Conservation (phyloP, 2,113 vertebrate species). For the Tricholaema leucomelas region DNA sequence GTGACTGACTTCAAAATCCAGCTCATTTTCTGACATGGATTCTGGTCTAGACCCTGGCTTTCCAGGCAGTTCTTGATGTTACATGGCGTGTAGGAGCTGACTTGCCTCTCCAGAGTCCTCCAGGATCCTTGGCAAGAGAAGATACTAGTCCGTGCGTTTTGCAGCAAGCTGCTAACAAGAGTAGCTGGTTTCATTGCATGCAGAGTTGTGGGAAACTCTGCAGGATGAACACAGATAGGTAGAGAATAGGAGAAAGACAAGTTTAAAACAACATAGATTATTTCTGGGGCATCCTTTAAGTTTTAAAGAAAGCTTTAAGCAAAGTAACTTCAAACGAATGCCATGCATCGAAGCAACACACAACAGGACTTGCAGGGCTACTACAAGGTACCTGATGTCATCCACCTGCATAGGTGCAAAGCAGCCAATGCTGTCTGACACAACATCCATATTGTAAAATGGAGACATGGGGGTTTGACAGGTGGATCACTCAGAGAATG, state of each 20-base stretch:
- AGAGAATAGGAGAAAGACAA: not conserved
- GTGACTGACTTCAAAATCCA: not conserved
- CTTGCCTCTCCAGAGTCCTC: not conserved
- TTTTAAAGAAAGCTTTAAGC: not conserved
- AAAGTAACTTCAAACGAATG: not conserved
- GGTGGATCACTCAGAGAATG: not conserved
- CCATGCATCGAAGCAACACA: not conserved
- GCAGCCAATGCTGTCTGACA: not conserved
- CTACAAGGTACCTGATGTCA: fast-evolving
- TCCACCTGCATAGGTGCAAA: not conserved
- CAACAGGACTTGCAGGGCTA: not conserved
- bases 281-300: not conserved
- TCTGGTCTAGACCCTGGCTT: not conserved
- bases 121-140: not conserved
- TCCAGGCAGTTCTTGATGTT: not conserved
- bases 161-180: not conserved
- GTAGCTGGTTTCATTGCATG: not conserved
- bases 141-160: not conserved
- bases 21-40: not conserved
- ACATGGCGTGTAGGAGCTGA: not conserved
- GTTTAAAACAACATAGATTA: not conserved
- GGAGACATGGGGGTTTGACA: not conserved
- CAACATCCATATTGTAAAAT: not conserved
- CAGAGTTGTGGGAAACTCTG: not conserved
- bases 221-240: not conserved